Evolutionary conservation across 2,797 vertebrate genomes (phyloP).

Genomic region (Mallotus villosus): DNA sequence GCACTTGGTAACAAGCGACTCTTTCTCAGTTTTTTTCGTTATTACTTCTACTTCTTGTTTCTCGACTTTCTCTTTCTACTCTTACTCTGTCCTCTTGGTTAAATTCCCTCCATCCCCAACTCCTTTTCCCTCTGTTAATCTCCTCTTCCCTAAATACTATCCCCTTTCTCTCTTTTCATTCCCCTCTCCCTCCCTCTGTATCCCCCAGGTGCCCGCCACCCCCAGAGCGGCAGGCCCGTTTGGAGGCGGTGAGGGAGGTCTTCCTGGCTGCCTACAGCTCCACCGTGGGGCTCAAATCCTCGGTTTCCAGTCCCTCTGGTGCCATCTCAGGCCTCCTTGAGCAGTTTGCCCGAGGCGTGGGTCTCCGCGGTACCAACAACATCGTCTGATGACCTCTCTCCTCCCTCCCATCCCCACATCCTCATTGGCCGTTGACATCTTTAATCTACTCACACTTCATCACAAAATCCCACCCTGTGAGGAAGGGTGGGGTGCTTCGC

Average conservation of each 20-base stretch:
- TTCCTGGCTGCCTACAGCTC: constrained; percentile 92
- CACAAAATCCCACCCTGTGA: too few species aligned
- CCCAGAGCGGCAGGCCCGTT: constrained; percentile 82
- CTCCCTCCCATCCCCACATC: neutral
- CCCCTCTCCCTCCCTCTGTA: constrained; percentile 9
- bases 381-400: constrained; percentile 75
- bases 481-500: too few species aligned
- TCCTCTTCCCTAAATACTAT: neutral
- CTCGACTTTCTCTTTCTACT: neutral
- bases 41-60: neutral
- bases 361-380: constrained; percentile 84
- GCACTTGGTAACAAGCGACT: neutral
- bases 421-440: neutral
- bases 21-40: neutral
- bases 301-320: constrained; percentile 84
- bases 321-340: constrained; percentile 93
- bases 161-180: neutral
- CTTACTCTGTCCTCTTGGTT: neutral
- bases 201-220: constrained; percentile 75
- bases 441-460: constrained; percentile 29
- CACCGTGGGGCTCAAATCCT: constrained; percentile 88
- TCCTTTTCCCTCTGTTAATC: neutral
- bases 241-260: constrained; percentile 90
- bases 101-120: constrained; percentile 6
- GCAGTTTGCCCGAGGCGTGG: constrained; percentile 93